Percentiles rank a stretch among this genome's conserved stretches.
phyloP scores from a whole-genome alignment of 2,113 vertebrate genomes.

The Dipodomys ordii region DNA sequence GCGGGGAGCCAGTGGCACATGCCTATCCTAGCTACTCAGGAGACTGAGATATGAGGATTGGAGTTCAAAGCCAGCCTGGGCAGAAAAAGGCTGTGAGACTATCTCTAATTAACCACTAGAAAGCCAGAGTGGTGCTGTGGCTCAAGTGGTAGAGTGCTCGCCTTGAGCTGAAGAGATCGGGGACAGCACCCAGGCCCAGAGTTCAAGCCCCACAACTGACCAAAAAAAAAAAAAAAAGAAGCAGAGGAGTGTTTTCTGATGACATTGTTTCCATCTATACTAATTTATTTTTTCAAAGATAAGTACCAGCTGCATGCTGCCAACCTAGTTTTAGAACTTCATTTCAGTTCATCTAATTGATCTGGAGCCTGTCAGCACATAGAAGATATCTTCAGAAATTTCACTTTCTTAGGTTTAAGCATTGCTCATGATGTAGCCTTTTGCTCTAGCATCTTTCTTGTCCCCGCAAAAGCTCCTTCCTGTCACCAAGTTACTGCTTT shows the following conservation, averaged over 20 bases:
- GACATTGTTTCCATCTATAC: neutral
- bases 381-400: constrained; percentile 24
- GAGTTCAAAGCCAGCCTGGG: no score
- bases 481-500: neutral
- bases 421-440: neutral
- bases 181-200: no score
- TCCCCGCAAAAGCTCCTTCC: neutral
- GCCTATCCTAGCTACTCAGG: no score
- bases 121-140: no score
- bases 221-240: no score
- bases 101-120: no score
- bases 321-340: constrained; percentile 47
- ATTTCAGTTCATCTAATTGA: constrained; percentile 10
- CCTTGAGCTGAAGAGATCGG: no score
- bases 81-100: no score
- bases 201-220: no score
- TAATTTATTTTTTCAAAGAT: neutral
- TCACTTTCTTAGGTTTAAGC: neutral
- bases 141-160: no score
- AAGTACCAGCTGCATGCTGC: neutral
- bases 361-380: neutral
- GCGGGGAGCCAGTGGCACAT: no score
- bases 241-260: neutral
- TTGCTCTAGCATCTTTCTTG: neutral
- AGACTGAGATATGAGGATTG: no score